Percentiles rank a stretch among this genome's conserved stretches.
Evolutionary conservation across 2,888 invertebrate genomes (phyloP).

Genomic region (Cataglyphis rosenhaueri): DNA sequence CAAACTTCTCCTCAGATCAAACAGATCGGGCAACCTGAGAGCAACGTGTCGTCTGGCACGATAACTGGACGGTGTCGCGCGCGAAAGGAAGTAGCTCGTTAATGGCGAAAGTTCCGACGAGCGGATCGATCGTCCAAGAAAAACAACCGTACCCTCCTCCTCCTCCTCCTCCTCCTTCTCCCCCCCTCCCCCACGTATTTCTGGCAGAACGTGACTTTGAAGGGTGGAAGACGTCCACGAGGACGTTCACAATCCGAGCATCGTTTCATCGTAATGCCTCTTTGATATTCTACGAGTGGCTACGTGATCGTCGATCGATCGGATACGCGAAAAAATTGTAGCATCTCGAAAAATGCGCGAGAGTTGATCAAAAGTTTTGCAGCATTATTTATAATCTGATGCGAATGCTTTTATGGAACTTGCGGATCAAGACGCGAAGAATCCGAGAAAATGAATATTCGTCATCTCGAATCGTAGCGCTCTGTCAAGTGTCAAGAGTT

Average conservation of each 20-base stretch:
- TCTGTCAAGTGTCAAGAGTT: not conserved
- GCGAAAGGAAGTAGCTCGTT: constrained; percentile 57
- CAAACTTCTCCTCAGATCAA: constrained; percentile 26
- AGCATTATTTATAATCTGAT: not conserved
- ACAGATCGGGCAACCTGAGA: constrained; percentile 53
- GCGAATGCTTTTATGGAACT: not conserved
- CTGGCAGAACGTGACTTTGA: constrained; percentile 18
- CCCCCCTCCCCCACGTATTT: not conserved
- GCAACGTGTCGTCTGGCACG: constrained; percentile 54
- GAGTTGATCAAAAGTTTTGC: not conserved
- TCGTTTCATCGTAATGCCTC: constrained; percentile 11
- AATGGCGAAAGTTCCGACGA: constrained; percentile 65
- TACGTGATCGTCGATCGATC: constrained; percentile 7
- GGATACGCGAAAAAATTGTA: not conserved
- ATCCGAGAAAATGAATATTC: not conserved
- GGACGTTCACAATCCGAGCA: not conserved
- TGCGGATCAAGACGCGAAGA: not conserved
- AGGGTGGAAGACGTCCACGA: constrained; percentile 2
- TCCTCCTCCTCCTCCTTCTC: too few relatives aligned
- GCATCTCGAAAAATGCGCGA: not conserved
- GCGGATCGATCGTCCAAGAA: constrained; percentile 44
- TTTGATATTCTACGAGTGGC: constrained; percentile 24
- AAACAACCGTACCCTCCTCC: constrained; percentile 46
- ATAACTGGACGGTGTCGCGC: constrained; percentile 61
- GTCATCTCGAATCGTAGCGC: not conserved